These are phyloP conservation scores for Drosophila parabipectinata DNA, from an alignment of 1,140 invertebrate species.

Conservation along the genomic window DNA sequence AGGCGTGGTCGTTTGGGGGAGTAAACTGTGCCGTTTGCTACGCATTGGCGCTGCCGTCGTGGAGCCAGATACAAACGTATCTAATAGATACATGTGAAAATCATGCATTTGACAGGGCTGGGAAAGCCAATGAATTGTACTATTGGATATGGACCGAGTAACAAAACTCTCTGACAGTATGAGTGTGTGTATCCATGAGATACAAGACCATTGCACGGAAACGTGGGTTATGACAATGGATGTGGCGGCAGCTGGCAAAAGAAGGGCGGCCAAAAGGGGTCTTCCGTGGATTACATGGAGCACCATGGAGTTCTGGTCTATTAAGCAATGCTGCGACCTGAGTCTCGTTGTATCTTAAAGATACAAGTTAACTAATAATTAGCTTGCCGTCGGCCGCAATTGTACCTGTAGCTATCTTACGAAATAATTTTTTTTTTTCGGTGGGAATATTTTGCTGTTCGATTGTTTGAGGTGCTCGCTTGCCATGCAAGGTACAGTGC, in stretches of 20 bases:
- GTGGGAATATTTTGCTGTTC: conserved; percentile 74
- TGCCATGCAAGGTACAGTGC: conserved; percentile 1
- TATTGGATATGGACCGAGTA: conserved; percentile 45
- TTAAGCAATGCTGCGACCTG: conserved; percentile 71
- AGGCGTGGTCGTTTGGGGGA: conserved; percentile 22
- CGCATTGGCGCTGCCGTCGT: conserved; percentile 67
- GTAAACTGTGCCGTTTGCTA: conserved; percentile 81
- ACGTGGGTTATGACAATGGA: conserved; percentile 76
- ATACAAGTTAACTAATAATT: conserved; percentile 83
- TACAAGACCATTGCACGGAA: conserved; percentile 56
- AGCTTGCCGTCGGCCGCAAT: conserved; percentile 64
- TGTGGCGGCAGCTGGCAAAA: conserved; percentile 7
- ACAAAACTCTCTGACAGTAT: conserved; percentile 3
- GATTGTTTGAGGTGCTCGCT: conserved; percentile 46
- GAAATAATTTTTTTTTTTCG: conserved; percentile 46
- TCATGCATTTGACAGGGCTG: conserved; percentile 70
- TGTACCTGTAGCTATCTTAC: conserved; percentile 63
- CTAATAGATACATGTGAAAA: conserved; percentile 82
- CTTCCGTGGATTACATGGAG: not conserved
- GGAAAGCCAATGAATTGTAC: conserved; percentile 80
- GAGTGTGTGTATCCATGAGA: conserved; percentile 61
- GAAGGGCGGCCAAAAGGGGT: not conserved
- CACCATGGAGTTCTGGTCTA: conserved; percentile 67
- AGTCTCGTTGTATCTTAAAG: conserved; percentile 67
- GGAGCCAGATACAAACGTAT: conserved; percentile 66